These are phyloP conservation scores for Rostratula benghalensis DNA, from an alignment of 2,113 vertebrate genomes.

Conservation along the genomic window DNA sequence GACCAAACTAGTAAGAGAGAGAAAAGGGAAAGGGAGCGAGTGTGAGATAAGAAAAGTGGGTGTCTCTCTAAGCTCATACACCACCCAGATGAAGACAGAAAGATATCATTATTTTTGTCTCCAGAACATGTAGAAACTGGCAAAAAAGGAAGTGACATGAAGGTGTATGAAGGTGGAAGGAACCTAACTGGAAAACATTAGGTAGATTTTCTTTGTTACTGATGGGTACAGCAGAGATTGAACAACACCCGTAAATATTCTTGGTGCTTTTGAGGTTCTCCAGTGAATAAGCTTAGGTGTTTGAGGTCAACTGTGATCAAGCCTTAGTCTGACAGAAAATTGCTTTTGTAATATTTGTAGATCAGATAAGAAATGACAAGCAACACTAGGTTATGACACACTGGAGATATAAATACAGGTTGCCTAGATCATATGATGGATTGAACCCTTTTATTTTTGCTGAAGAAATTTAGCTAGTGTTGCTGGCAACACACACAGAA, in stretches of 20 bases:
- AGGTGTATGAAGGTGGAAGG: neutral
- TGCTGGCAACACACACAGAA: constrained; percentile 44
- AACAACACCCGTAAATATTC: neutral
- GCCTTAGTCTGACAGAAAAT: constrained; percentile 60
- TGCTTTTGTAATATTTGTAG: constrained; percentile 69
- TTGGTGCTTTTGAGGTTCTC: constrained; percentile 30
- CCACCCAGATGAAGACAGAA: neutral
- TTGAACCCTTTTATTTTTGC: constrained; percentile 33
- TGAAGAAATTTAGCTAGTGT: constrained; percentile 53
- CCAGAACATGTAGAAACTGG: neutral
- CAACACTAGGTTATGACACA: constrained; percentile 57
- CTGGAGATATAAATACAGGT: constrained; percentile 41
- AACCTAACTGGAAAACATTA: neutral
- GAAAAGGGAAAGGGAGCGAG: neutral
- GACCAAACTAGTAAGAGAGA: constrained; percentile 55
- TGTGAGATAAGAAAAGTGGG: neutral
- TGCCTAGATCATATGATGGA: constrained; percentile 36
- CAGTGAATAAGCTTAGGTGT: constrained; percentile 28
- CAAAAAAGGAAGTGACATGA: neutral
- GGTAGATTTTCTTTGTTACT: neutral
- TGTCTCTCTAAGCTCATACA: neutral
- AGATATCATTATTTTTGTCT: neutral
- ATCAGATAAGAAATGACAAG: constrained; percentile 76
- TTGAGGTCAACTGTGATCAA: constrained; percentile 69
- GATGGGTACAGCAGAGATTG: neutral